These are phyloP conservation scores for Trididemnum nubilum DNA, from an alignment of 23 tunicate genomes.

Conservation along the genomic window DNA sequence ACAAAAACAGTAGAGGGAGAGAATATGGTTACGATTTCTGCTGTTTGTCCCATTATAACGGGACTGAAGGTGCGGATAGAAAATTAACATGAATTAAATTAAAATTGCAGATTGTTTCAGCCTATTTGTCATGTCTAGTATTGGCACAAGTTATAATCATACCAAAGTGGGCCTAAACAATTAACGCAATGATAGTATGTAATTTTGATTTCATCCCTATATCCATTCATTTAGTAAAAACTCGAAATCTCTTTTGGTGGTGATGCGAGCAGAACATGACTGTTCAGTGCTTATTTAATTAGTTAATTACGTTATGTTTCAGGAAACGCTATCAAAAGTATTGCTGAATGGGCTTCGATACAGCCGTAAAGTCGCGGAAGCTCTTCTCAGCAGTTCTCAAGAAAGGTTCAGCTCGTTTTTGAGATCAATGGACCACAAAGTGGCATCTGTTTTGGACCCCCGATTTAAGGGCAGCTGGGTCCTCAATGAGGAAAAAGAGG, in stretches of 20 bases:
- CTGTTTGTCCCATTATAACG: constrained; percentile 5
- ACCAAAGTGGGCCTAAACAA: background rate
- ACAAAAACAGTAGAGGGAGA: constrained; percentile 21
- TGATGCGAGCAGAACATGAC: background rate
- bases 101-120: background rate
- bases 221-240: constrained; percentile 5
- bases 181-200: background rate
- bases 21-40: constrained; percentile 16
- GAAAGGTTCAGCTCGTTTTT: background rate
- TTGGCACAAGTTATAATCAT: background rate
- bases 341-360: constrained; percentile 11
- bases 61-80: background rate
- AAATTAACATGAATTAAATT: background rate
- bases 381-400: background rate
- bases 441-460: constrained; percentile 16
- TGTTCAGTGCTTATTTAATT: background rate
- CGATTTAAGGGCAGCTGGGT: constrained; percentile 5
- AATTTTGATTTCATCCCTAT: background rate
- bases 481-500: background rate
- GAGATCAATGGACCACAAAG: background rate
- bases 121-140: background rate
- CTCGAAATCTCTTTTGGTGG: background rate
- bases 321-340: constrained; percentile 5
- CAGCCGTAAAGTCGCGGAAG: background rate
- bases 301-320: background rate